Percentiles rank a stretch among this genome's conserved stretches.
phyloP scores from a whole-genome alignment of 2,888 invertebrate genomes.

The Anoplius nigerrimus region DNA sequence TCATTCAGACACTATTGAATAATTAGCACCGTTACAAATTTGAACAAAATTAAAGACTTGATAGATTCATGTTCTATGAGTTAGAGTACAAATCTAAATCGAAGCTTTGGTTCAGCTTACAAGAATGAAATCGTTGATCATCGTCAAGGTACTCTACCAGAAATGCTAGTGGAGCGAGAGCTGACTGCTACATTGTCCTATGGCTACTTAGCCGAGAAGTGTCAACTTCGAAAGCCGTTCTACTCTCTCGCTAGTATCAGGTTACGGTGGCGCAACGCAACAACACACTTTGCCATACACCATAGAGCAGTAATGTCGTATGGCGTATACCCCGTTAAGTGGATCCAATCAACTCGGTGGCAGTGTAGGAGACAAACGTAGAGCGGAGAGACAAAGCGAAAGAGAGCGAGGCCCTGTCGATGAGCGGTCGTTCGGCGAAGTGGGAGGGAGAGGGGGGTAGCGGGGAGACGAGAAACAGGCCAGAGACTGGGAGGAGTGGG shows the following conservation, averaged over 20 bases:
- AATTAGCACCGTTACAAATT: too few species aligned
- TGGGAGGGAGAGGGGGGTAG: neutral
- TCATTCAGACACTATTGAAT: too few species aligned
- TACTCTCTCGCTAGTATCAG: constrained; percentile 60
- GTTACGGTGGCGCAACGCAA: constrained; percentile 65
- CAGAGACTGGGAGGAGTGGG: neutral
- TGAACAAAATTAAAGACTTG: too few species aligned
- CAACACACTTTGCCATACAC: constrained; percentile 68
- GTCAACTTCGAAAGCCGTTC: constrained; percentile 56
- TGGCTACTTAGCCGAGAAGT: neutral
- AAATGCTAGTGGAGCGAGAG: neutral
- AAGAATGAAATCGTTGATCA: too few species aligned
- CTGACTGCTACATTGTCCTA: neutral
- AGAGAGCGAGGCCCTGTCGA: constrained; percentile 9
- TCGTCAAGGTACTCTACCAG: too few species aligned
- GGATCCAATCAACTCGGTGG: constrained; percentile 74
- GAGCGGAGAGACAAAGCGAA: constrained; percentile 21
- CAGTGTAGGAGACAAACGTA: constrained; percentile 55
- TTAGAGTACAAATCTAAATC: too few species aligned
- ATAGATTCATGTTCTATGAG: too few species aligned
- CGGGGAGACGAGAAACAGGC: constrained; percentile 2
- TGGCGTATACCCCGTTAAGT: constrained; percentile 72
- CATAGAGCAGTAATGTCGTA: constrained; percentile 72
- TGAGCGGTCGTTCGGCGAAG: too few species aligned
- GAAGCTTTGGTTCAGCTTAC: too few species aligned